These are phyloP conservation scores for Phalacrocorax brasilianus DNA, from an alignment of 2,113 vertebrate genomes.

Conservation along the genomic window DNA sequence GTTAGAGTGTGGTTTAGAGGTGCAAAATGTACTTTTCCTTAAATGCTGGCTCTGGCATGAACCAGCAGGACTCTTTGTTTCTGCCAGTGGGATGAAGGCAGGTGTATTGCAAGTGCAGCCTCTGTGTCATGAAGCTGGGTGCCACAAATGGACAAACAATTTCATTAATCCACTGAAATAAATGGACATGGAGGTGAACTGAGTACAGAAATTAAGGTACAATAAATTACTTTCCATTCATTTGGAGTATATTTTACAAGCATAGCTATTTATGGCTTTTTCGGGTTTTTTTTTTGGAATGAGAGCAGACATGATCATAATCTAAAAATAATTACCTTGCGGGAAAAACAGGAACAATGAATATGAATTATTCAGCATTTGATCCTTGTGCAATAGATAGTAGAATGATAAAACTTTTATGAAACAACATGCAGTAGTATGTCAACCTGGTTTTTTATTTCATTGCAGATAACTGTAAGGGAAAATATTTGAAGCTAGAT, in stretches of 20 bases:
- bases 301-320: not conserved
- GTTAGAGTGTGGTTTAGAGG: not conserved
- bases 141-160: not conserved
- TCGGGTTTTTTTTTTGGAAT: not conserved
- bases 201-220: not conserved
- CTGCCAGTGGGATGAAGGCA: not conserved
- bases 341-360: not conserved
- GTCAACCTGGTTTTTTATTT: not conserved
- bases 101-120: not conserved
- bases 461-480: not conserved
- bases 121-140: not conserved
- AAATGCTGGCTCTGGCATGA: not conserved
- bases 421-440: not conserved
- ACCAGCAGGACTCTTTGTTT: not conserved
- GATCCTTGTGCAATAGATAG: not conserved
- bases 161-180: not conserved
- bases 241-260: not conserved
- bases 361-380: not conserved
- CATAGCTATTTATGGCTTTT: not conserved
- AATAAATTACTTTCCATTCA: not conserved
- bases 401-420: not conserved
- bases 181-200: not conserved
- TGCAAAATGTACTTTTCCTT: not conserved
- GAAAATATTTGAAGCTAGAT: constrained; percentile 1
- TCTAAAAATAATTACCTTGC: not conserved